Percentiles rank a stretch among this genome's conserved stretches.
Evolutionary conservation across 2,113 vertebrate genomes (phyloP).

Genomic region (Brachionichthys hirsutus): DNA sequence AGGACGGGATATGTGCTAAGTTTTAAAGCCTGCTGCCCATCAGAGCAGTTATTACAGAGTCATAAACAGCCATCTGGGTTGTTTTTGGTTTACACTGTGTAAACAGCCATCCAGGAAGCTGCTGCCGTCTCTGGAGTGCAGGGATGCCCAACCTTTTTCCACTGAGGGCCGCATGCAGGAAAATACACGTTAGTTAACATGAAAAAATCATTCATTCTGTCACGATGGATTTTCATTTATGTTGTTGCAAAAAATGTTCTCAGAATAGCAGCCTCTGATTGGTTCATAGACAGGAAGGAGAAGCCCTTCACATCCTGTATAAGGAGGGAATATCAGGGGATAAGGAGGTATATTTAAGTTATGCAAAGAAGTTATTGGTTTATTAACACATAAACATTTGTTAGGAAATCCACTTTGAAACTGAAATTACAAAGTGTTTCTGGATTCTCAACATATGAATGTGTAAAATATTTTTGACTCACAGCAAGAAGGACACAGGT

Average conservation of each 20-base stretch:
- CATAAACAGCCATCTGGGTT: conserved; percentile 16
- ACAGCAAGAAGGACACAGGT: no score
- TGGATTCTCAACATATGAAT: no score
- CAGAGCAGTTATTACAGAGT: conserved; percentile 13
- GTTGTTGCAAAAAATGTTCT: no score
- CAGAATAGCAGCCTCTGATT: no score
- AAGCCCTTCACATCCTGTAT: conserved; percentile 3
- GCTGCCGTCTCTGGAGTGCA: conserved; percentile 2
- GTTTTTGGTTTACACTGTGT: conserved; percentile 8
- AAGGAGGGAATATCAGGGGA: background rate
- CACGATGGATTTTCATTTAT: no score
- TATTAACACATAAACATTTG: conserved; percentile 3
- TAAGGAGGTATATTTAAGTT: background rate
- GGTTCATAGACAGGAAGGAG: background rate
- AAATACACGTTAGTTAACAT: no score
- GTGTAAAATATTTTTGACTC: conserved; percentile 19
- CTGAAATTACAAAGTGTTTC: background rate
- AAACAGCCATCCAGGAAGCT: conserved; percentile 32
- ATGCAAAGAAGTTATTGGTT: conserved; percentile 2
- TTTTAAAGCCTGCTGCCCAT: conserved; percentile 20
- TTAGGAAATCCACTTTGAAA: conserved; percentile 6
- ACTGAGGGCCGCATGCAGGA: no score
- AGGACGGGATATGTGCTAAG: background rate
- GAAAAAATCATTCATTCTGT: no score
- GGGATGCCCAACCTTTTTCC: no score